A percentile compares a stretch with the other conserved stretches of the same genome.
phyloP scores from a whole-genome alignment of 2,797 vertebrate genomes.

The Rhinatrema bivittatum region DNA sequence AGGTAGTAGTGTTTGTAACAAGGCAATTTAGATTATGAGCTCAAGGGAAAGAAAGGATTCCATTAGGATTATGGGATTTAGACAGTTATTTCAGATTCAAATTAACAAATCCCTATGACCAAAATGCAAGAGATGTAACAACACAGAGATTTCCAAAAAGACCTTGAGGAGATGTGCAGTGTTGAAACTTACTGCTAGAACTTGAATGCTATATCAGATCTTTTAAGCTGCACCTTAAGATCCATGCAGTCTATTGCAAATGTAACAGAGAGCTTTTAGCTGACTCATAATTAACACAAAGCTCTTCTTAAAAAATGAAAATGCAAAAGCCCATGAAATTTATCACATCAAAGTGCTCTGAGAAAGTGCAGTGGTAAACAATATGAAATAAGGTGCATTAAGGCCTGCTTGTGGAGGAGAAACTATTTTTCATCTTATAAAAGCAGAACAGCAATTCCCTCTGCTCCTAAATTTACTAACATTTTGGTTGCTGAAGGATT shows the following conservation, averaged over 20 bases:
- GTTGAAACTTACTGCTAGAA: too few species aligned
- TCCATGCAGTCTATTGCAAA: too few species aligned
- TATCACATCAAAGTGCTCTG: constrained; percentile 40
- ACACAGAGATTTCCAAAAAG: too few species aligned
- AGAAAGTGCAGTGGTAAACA: constrained; percentile 37
- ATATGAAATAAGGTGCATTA: not conserved
- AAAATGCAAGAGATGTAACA: not conserved
- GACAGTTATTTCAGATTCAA: constrained; percentile 1
- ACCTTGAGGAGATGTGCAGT: too few species aligned
- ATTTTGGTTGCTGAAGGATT: constrained; percentile 45
- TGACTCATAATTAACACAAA: constrained; percentile 50
- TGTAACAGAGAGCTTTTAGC: constrained; percentile 54
- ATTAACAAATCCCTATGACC: not conserved
- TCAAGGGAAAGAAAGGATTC: too few species aligned
- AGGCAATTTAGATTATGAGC: too few species aligned
- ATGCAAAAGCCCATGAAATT: constrained; percentile 28
- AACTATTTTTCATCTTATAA: constrained; percentile 28
- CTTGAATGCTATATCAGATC: too few species aligned
- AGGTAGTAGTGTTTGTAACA: too few species aligned
- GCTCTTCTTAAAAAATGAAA: constrained; percentile 65
- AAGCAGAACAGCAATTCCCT: constrained; percentile 25
- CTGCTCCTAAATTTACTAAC: constrained; percentile 35
- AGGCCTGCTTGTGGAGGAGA: not conserved
- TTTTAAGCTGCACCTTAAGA: too few species aligned
- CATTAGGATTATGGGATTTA: too few species aligned